Percentiles rank a stretch among this genome's conserved stretches.
Evolutionary conservation across 2,797 vertebrate species (phyloP).

Genomic region (Heterohyrax brucei): DNA sequence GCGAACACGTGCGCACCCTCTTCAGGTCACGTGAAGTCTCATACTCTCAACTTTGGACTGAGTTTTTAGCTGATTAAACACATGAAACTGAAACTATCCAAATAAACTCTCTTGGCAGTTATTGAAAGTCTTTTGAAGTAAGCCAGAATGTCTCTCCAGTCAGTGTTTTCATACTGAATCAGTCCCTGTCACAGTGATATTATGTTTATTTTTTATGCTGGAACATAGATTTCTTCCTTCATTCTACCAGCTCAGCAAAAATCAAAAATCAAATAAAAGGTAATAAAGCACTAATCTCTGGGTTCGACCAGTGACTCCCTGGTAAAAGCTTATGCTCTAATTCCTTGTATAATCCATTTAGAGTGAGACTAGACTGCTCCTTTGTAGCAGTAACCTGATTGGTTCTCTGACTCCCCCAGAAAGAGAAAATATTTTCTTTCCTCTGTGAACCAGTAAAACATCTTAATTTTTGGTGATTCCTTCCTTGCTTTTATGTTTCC

Average conservation of each 20-base stretch:
- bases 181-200: conserved; percentile 84
- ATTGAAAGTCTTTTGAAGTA: conserved; percentile 84
- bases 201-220: conserved; percentile 83
- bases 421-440: background rate
- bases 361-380: background rate
- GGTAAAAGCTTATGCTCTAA: background rate
- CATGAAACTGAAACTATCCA: conserved; percentile 87
- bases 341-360: background rate
- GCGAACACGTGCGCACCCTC: conserved; percentile 53
- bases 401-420: background rate
- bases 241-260: conserved; percentile 44
- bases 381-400: background rate
- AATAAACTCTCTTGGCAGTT: conserved; percentile 84
- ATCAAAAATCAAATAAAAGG: conserved; percentile 77
- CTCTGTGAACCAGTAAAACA: background rate
- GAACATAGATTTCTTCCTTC: conserved; percentile 76
- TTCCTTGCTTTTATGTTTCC: conserved; percentile 33
- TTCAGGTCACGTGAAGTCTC: conserved; percentile 76
- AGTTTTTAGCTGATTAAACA: conserved; percentile 85
- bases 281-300: conserved; percentile 26
- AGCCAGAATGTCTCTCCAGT: conserved; percentile 76
- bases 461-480: background rate
- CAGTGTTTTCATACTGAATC: conserved; percentile 85
- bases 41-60: conserved; percentile 80
- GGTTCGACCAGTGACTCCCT: background rate